Evolutionary conservation across 92 coral and sea anemone genomes (phyloP), one percentile per base, ranked within the genome.

Genomic region (Epizoanthus illoricatus): DNA sequence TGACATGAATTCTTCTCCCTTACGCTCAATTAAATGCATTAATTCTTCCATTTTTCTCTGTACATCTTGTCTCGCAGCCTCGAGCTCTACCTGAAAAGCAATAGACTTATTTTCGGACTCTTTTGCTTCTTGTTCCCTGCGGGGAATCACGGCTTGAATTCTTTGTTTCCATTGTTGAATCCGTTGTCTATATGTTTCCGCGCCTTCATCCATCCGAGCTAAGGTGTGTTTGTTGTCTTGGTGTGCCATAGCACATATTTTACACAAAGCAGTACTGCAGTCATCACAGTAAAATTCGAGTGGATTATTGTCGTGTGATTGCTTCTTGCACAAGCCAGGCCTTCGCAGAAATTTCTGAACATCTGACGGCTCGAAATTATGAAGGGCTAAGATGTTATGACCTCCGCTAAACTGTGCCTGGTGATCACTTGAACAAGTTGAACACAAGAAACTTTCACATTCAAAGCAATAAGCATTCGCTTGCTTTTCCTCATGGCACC

Each of bases 371-470:
- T 78, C 82, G 18, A 78, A 78, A 0, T 63, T 63, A 9, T 21
- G 36, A 45, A 78, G 59, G 71, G 56, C 16, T 62, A 78, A 20
- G 49, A 78, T 59, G 24, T 41, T 18, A 54, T 78, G 82, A 45
- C 71, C 82, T 63, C 71, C 42, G 73, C 21, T 56, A 33, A n/a
- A 71, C 58, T 71, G 39, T 71, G 47, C 28, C 56, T 42, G 71
- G 82, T 78, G 82, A 21, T 20, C 42, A 23, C 28, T 78, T 63
- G 82, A 78, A 23, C 82, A 78, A 42, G 36, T 41, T 20, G 71
- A 78, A 21, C 82, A 78, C 71, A 78, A 43, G 59, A 78, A 78
- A 78, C 71, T 78, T 63, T 78, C 82, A 45, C 82, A 78, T 63
- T 78, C 57, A 13, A 78, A 78, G 47, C 82, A 78, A 42, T 21